Conservation (phyloP, 2,797 vertebrate genomes). For the Pogonophryne albipinna region DNA sequence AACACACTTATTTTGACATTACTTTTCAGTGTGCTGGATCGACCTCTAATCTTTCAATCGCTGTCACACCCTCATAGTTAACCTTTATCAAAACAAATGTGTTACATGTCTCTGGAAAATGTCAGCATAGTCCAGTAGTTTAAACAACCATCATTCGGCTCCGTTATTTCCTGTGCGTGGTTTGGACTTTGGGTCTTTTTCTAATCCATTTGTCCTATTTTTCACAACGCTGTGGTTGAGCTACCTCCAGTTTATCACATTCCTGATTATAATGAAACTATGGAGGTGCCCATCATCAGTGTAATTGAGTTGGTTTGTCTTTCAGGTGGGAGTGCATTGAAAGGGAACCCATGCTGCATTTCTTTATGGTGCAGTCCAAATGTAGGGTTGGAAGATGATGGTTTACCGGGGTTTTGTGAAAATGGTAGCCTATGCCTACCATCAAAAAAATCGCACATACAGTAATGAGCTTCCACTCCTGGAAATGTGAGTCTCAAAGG, state of each 20-base stretch:
- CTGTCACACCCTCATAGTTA: neutral
- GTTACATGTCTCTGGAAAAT: neutral
- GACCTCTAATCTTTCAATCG: neutral
- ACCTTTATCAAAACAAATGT: neutral
- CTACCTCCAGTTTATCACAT: neutral
- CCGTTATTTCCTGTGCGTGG: conserved; percentile 19
- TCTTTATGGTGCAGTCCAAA: conserved; percentile 14
- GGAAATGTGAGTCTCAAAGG: conserved; percentile 35
- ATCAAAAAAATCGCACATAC: conserved; percentile 22
- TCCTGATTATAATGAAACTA: neutral
- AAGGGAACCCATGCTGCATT: neutral
- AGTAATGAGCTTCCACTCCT: conserved; percentile 30
- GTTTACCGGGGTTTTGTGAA: neutral
- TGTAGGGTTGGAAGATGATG: neutral
- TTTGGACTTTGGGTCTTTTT: neutral
- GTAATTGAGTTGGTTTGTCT: neutral
- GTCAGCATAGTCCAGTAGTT: neutral
- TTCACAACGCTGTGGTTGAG: neutral
- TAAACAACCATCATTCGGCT: neutral
- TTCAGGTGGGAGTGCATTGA: neutral
- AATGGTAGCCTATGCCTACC: neutral
- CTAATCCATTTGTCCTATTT: conserved; percentile 7
- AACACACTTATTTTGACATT: neutral
- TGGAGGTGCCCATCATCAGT: neutral
- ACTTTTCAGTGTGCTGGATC: neutral